Conservation (phyloP, 2,797 vertebrate species). For the Bradypodion ventrale region DNA sequence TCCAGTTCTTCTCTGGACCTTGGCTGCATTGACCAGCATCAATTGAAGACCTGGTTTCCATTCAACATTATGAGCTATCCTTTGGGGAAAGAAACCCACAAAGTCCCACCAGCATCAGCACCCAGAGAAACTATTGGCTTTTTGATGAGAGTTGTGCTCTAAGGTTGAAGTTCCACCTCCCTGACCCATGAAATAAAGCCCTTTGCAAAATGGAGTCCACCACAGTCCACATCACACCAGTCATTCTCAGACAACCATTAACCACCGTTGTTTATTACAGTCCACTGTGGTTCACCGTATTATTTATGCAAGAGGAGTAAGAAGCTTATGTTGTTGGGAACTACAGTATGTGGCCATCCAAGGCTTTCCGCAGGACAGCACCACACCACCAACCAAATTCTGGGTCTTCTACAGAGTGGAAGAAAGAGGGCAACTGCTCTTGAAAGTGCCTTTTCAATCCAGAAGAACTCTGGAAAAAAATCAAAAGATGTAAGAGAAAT, state of each 20-base stretch:
- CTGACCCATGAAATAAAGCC: neutral
- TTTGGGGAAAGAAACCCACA: no score
- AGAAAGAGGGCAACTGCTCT: neutral
- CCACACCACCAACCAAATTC: no score
- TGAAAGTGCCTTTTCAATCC: slow-evolving; percentile 9
- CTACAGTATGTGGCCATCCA: neutral
- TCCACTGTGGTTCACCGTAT: no score
- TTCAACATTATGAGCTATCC: no score
- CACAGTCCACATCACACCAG: neutral
- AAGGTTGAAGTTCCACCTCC: neutral
- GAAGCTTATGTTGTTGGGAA: neutral
- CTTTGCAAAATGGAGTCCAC: no score
- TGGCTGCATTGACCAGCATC: no score
- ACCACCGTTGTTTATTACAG: neutral
- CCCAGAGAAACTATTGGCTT: neutral
- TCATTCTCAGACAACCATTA: neutral
- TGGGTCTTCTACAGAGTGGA: neutral
- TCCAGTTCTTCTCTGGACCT: no score
- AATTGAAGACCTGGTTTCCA: no score
- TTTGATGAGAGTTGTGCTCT: no score
- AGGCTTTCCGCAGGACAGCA: neutral
- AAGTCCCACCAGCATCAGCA: no score
- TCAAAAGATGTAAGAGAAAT: neutral
- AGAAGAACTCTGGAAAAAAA: slow-evolving; percentile 20
- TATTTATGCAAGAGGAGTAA: neutral